These are phyloP conservation scores for Pectinophora gossypiella DNA, from an alignment of 1,140 invertebrate genomes.

Conservation along the genomic window DNA sequence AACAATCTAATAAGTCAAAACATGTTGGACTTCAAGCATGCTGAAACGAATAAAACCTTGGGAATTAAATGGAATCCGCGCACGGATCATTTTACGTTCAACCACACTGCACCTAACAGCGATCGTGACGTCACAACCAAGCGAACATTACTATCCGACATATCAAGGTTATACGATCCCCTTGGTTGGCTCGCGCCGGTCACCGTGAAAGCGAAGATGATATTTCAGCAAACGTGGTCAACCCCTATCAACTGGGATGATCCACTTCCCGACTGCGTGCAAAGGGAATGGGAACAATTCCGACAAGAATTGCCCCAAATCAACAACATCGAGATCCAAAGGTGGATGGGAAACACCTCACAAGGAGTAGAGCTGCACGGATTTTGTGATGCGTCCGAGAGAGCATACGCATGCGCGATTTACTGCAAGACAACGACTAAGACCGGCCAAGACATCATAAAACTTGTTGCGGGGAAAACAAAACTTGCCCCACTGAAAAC, in stretches of 20 bases:
- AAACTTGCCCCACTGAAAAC: slow-evolving; percentile 23
- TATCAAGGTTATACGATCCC: slow-evolving; percentile 10
- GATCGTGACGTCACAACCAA: background rate
- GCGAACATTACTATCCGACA: background rate
- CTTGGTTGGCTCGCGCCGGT: slow-evolving; percentile 13
- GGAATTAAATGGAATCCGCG: background rate
- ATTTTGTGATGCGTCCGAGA: background rate
- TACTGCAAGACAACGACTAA: background rate
- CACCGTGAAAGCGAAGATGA: slow-evolving; percentile 8
- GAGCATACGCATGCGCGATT: background rate
- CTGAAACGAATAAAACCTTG: background rate
- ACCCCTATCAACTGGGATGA: background rate
- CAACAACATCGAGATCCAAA: background rate
- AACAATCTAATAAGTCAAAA: background rate
- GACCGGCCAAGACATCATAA: background rate
- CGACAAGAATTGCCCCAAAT: background rate
- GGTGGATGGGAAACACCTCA: background rate
- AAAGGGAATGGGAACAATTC: background rate
- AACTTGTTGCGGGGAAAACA: slow-evolving; percentile 15
- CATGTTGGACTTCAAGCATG: background rate
- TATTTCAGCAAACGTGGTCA: slow-evolving; percentile 13
- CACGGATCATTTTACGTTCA: slow-evolving; percentile 2
- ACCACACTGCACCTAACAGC: background rate
- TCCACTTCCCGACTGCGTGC: background rate
- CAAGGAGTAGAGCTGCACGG: background rate